These are phyloP conservation scores for Gymnarchus niloticus DNA, from an alignment of 2,113 vertebrate species.

Conservation along the genomic window DNA sequence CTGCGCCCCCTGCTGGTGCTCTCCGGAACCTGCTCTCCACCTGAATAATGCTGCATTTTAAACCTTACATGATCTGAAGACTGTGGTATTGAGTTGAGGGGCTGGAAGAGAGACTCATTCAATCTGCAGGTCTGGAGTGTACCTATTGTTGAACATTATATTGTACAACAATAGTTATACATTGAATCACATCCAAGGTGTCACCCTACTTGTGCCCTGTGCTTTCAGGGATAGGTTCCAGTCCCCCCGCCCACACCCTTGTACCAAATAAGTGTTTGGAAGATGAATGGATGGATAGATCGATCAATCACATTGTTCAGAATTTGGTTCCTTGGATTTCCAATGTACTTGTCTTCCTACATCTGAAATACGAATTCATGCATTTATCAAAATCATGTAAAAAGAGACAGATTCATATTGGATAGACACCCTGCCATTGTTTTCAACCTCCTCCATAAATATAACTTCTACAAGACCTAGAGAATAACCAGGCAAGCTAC, in stretches of 20 bases:
- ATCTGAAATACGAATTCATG: background rate
- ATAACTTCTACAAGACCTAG: background rate
- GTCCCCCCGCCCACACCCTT: background rate
- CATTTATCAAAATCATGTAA: too few relatives aligned
- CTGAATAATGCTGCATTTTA: background rate
- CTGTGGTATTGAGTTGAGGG: background rate
- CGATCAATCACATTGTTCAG: background rate
- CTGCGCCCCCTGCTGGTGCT: background rate
- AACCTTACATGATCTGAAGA: background rate
- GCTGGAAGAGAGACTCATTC: background rate
- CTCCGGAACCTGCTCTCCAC: background rate
- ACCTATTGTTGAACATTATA: background rate
- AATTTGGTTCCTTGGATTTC: background rate
- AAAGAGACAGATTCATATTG: background rate
- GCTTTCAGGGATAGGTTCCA: background rate
- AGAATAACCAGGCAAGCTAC: background rate
- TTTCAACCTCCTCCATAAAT: background rate
- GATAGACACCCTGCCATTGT: background rate
- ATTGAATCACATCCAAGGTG: background rate
- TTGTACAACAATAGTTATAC: too few relatives aligned
- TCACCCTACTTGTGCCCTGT: background rate
- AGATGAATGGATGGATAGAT: background rate
- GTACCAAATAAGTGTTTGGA: background rate
- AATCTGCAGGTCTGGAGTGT: background rate
- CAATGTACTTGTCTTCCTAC: background rate